A percentile compares a stretch with the other conserved stretches of the same genome.
phyloP scores from a whole-genome alignment of 2,888 invertebrate species.

The Agrilus biguttatus region DNA sequence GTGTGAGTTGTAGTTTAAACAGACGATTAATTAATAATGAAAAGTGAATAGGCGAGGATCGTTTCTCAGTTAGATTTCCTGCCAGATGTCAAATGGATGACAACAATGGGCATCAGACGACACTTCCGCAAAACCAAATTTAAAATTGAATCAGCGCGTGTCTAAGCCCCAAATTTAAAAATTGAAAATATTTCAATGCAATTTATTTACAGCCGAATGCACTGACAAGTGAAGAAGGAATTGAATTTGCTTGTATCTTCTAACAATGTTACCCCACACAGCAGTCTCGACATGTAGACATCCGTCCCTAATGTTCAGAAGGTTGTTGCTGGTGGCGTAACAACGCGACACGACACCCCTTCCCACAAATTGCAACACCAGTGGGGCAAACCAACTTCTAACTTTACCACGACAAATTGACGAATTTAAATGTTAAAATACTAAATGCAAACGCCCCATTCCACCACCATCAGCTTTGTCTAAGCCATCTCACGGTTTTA shows the following conservation, averaged over 20 bases:
- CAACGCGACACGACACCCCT: constrained; percentile 7
- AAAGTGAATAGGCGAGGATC: too few relatives aligned
- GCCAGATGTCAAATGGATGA: constrained; percentile 29
- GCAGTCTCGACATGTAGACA: constrained; percentile 16
- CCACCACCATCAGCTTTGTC: too few relatives aligned
- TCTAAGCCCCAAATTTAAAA: constrained; percentile 26
- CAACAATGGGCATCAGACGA: constrained; percentile 28
- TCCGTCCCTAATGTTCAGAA: constrained; percentile 22
- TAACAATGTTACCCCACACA: constrained; percentile 28
- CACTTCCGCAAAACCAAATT: constrained; percentile 28
- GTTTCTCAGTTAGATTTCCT: constrained; percentile 25
- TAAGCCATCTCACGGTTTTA: too few relatives aligned
- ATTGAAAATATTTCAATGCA: constrained; percentile 31
- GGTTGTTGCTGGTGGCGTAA: constrained; percentile 12
- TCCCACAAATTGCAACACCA: constrained; percentile 2
- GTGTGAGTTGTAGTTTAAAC: too few relatives aligned
- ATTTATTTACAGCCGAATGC: constrained; percentile 31
- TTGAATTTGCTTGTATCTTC: constrained; percentile 26
- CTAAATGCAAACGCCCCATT: too few relatives aligned
- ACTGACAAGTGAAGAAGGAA: constrained; percentile 29
- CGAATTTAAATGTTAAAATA: too few relatives aligned
- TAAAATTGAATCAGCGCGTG: constrained; percentile 21
- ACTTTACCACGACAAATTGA: too few relatives aligned
- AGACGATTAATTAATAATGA: too few relatives aligned
- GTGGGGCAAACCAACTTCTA: too few relatives aligned